Evolutionary conservation across 2,113 vertebrate species (phyloP), one percentile per base, ranked within the genome.

Genomic region (Hoplias malabaricus): DNA sequence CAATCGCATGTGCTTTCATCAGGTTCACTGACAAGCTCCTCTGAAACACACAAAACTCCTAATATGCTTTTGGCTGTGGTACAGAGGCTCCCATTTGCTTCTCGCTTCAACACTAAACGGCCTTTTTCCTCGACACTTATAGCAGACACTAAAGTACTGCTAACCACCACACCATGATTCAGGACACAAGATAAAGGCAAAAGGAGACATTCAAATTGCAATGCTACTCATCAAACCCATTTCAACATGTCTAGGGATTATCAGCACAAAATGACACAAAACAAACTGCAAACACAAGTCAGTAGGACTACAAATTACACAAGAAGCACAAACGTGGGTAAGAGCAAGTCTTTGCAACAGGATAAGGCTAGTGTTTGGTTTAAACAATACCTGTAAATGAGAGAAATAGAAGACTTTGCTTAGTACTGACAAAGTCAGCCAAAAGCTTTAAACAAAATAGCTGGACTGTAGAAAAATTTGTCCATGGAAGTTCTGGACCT

Each of bases 1-100:
- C 82, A 81, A 69, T 71, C 81, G 81, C 68, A 87, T 82, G 75
- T 70, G 53, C 83, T 87, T 85, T 88, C 84, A 83, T 88, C 83
- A 85, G 73, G 89, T 82, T 83, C 80, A 84, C 42, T 84, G 77
- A 84, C 85, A 80, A 70, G 80, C 70, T 36, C 73, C 81, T 77
- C 75, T 61, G 31, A 50, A 33, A 81, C 61, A 59, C 34, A 36
- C 69, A 36, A 13, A 34, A 71, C 79, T 68, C 59, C 75, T 66
- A 73, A 73, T 73, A 38, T 72, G 59, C 59, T 54, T 21, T 34
- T 79, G 67, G 67, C 65, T 62, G 46, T 4, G 10, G 46, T 73
- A 72, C 69, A 79, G 34, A 56, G 23, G 71, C 42, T 65, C 69
- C 43, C 43, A 53, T 54, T 79, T 66, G 23, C 69, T 65, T 23